Evolutionary conservation across 2,797 vertebrate species (phyloP), one percentile per base, ranked within the genome.

Genomic region (Poeciliopsis presidionis): DNA sequence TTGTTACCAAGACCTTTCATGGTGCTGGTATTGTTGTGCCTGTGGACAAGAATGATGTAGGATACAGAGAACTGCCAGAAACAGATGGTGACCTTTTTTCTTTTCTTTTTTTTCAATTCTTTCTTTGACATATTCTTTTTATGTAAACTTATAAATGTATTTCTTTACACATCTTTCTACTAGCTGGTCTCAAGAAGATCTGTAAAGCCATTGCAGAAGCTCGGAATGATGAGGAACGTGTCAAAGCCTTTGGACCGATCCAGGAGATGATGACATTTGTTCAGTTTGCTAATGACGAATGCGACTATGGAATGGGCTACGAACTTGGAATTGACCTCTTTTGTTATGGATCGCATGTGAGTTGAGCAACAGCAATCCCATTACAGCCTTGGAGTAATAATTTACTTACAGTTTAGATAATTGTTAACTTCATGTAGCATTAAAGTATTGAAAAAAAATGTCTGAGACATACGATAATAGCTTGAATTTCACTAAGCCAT

Each of bases 231-330:
- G 96, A 97, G 0, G 95, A 97, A 70, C 95, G 98, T 30, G 85
- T 99, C 70, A 97, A 97, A 92, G 97, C 97, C 20, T 99, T 99
- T 82, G 96, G 96, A 4, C 98, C 98, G 7, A 92, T 99, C 76
- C 98, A 99, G 83, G 97, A 99, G 92, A 98, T 99, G 92, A 95
- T 98, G 82, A 98, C 98, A 0, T 98, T 96, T 65, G 97, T 99
- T 88, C 98, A 99, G 90, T 99, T 99, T 89, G 98, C 98, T 45
- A 99, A 99, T 7, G 98, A 99, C 30, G 98, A 99, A 81, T 99
- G 98, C 67, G 98, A 99, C 83, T 99, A 99, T 0, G 98, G 98
- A 78, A 99, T 99, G 98, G 98, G 98, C 1, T 98, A 97, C 0
- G 98, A 99, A 76, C 91, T 99, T 59, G 98, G 98, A 43, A 93